Percentiles rank a stretch among this genome's conserved stretches.
phyloP scores from a whole-genome alignment of 2,113 vertebrate genomes.

The Petromus typicus region DNA sequence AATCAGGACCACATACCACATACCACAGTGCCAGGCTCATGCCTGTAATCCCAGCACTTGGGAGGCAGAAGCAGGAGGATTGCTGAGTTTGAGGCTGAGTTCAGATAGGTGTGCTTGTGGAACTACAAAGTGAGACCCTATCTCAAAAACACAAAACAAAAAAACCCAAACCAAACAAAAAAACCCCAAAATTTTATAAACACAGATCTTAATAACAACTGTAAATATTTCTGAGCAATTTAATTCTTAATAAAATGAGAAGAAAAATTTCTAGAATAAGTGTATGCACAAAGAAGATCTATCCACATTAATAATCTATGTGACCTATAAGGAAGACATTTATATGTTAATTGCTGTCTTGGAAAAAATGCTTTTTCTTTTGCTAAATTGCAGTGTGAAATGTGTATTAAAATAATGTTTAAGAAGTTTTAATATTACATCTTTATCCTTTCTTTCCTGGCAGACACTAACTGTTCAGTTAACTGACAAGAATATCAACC shows the following conservation, averaged over 20 bases:
- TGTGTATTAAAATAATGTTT: background rate
- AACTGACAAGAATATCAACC: conserved; percentile 30
- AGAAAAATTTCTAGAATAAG: background rate
- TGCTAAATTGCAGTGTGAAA: background rate
- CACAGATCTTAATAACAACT: background rate
- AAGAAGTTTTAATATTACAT: conserved; percentile 2
- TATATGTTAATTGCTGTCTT: background rate
- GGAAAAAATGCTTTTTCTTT: background rate
- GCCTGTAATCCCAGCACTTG: too few relatives aligned
- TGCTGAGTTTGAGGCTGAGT: too few relatives aligned
- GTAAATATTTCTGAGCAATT: background rate
- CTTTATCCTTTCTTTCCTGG: conserved; percentile 34
- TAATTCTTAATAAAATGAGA: background rate
- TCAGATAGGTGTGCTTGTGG: too few relatives aligned
- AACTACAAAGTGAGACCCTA: too few relatives aligned
- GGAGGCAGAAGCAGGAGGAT: too few relatives aligned
- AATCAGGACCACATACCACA: too few relatives aligned
- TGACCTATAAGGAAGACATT: background rate
- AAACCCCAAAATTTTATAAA: too few relatives aligned
- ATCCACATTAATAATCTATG: background rate
- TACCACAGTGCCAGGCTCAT: too few relatives aligned
- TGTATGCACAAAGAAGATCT: background rate
- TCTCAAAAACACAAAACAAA: too few relatives aligned
- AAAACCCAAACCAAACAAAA: too few relatives aligned
- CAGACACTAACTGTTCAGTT: conserved; percentile 70